Evolutionary conservation across 2,797 vertebrate genomes (phyloP).

Genomic region (Sylvilagus floridanus): DNA sequence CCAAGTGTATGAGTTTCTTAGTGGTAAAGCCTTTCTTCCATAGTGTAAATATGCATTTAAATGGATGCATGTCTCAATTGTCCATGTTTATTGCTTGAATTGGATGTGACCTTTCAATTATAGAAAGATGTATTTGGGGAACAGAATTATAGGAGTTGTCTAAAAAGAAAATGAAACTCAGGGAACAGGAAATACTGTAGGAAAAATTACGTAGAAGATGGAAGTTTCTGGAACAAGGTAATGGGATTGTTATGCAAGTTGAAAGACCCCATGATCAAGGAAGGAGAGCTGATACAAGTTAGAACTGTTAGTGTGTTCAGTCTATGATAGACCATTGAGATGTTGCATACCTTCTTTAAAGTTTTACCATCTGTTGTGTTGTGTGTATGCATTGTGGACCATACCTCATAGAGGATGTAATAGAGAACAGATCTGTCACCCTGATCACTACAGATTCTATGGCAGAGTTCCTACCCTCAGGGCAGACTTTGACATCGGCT

Average conservation of each 20-base stretch:
- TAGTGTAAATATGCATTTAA: not conserved
- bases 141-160: not conserved
- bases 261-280: not conserved
- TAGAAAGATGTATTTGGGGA: not conserved
- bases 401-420: not conserved
- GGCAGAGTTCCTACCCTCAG: not conserved
- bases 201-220: not conserved
- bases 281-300: not conserved
- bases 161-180: not conserved
- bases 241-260: not conserved
- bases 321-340: not conserved
- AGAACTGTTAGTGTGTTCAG: not conserved
- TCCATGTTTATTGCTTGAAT: not conserved
- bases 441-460: not conserved
- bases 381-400: too few relatives aligned
- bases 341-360: not conserved
- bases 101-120: not conserved
- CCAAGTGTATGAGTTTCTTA: not conserved
- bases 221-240: not conserved
- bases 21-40: not conserved
- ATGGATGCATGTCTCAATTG: not conserved
- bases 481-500: not conserved
- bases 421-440: not conserved
- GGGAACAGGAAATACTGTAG: not conserved
- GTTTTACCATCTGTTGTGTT: not conserved